phyloP scores from a whole-genome alignment of 2,888 invertebrate species.

The Drosophila melanosoma region DNA sequence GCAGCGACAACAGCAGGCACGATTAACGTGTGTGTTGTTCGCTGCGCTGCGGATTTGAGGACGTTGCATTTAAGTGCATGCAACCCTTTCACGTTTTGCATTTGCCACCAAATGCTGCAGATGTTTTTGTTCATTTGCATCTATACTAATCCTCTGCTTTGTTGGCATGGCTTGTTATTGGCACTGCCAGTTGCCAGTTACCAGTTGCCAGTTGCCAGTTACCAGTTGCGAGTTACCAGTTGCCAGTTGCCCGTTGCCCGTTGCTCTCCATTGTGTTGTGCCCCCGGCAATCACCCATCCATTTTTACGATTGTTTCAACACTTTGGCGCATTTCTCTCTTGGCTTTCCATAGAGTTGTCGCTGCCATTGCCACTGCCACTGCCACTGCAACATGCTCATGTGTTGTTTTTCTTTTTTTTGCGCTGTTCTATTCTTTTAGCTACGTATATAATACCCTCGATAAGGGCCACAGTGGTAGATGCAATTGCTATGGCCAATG shows the following conservation, averaged over 20 bases:
- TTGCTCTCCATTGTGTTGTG: constrained; percentile 38
- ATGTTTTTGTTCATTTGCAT: constrained; percentile 77
- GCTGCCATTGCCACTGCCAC: constrained; percentile 2
- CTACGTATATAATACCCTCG: constrained; percentile 67
- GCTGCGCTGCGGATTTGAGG: constrained; percentile 40
- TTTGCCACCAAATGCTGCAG: constrained; percentile 58
- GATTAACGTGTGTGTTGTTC: constrained; percentile 63
- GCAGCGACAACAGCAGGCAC: constrained; percentile 30
- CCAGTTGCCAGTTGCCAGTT: background rate
- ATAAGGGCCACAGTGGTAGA: constrained; percentile 45
- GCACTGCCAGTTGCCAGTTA: constrained; percentile 37
- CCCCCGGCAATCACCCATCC: constrained; percentile 54
- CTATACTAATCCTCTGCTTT: constrained; percentile 64
- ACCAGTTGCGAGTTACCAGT: too few species aligned
- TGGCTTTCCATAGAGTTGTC: constrained; percentile 60
- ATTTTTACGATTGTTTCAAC: constrained; percentile 80
- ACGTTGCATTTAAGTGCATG: constrained; percentile 70
- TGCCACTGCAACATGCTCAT: constrained; percentile 18
- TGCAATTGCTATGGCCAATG: constrained; percentile 18
- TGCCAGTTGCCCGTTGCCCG: background rate
- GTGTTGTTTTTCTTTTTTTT: constrained; percentile 24
- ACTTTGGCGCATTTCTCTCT: constrained; percentile 72
- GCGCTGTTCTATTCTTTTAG: constrained; percentile 44
- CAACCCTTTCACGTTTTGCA: constrained; percentile 53
- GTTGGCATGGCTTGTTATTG: constrained; percentile 42